phyloP scores from a whole-genome alignment of 2,113 vertebrate species.

The Scopus umbretta region DNA sequence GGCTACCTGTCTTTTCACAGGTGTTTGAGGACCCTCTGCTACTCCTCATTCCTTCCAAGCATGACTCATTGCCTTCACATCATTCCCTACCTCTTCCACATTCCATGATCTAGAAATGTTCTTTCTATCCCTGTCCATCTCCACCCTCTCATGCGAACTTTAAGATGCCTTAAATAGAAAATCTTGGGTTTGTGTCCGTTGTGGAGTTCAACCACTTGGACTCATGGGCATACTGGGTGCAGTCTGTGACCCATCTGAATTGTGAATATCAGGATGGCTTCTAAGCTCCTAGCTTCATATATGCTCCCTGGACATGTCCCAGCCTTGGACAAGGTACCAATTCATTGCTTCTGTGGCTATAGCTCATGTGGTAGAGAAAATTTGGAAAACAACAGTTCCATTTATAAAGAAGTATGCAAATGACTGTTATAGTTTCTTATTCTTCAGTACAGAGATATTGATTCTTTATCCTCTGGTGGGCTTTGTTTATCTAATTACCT shows the following conservation, averaged over 20 bases:
- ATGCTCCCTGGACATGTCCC: neutral
- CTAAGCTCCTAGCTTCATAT: neutral
- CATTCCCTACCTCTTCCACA: neutral
- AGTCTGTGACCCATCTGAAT: neutral
- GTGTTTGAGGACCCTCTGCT: neutral
- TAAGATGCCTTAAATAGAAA: neutral
- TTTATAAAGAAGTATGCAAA: neutral
- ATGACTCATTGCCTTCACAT: neutral
- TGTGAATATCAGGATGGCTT: neutral
- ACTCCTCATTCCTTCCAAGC: neutral
- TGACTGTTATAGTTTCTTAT: neutral
- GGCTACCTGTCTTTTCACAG: neutral
- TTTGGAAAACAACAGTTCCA: neutral
- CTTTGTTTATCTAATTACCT: neutral
- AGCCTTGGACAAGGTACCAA: neutral
- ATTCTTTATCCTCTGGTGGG: neutral
- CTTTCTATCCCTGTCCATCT: neutral
- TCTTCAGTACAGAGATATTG: neutral
- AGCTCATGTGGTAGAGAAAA: neutral
- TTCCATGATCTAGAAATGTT: rapidly evolving
- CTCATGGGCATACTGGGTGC: too few species aligned
- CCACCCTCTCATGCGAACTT: neutral
- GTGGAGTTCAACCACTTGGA: neutral
- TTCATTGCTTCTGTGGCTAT: neutral
- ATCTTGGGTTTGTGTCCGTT: neutral